Base-by-base conservation (phyloP, 2,888 invertebrate genomes). In the Dusona sp. region DNA sequence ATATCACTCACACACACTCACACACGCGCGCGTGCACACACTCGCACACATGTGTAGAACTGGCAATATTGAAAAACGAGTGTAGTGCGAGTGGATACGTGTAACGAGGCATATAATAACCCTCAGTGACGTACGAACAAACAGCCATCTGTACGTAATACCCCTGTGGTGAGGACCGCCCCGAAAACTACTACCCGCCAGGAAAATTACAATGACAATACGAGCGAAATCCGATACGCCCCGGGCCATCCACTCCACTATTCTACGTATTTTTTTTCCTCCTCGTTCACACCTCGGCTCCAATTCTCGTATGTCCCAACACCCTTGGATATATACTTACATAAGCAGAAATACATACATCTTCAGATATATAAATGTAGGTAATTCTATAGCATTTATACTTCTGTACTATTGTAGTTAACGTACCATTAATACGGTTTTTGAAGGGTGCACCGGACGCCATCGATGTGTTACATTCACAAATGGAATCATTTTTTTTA, bases 41-140 rank as follows among this genome's bases (percentile, higher is more conserved):
- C 51, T 1, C 42, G 4, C 6, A 51, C n/a, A n/a, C 19, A 19
- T 45, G 36, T 19, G 16, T 13, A 79, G 19, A 57, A 36, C 36
- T 36, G 25, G 8, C 19, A 73, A 16, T 19, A 54, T 29, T n/a
- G 51, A n/a, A 83, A 83, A 77, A 85, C 75, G 74, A 83, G 48
- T 48, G 25, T 72, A 54, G 79, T 65, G 72, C 61, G 74, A 82
- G 83, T 70, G 88, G 87, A 86, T 84, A 84, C 85, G 86, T 90
- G 93, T 93, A 94, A 94, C 94, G 92, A 94, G 94, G 92, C 94
- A 91, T 94, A 94, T 94, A 94, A 94, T 94, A 93, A 94, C 91
- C 92, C 91, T 90, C 89, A 90, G 91, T 93, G 94, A 94, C 93
- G 90, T 92, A 90, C 91, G 92, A 92, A 93, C 93, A 93, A 94